Base-by-base conservation (phyloP, 1,140 invertebrate species). In the Drosophila repletoides region DNA sequence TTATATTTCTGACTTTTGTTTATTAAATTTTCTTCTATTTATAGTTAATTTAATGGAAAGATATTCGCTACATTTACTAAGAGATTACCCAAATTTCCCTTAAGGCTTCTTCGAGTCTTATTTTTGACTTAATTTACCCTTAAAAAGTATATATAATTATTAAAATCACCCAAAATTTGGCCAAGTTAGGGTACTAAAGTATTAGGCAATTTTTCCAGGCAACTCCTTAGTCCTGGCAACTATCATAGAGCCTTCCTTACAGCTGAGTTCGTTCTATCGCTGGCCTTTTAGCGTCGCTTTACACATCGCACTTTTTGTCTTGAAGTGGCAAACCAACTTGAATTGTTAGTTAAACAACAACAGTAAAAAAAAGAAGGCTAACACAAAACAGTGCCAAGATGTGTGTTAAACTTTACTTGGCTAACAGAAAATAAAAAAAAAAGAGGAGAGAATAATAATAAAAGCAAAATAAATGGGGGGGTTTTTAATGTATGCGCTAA, bases 401-500 rank as follows among this genome's bases (percentile, higher is more conserved):
- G 46, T 61, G 31, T 52, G 46, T 28, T 26, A 12, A 68, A 68
- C 48, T 68, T 63, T 53, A 43, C 21, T 41, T 15, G 19, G 17
- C 28, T 17, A 58, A 58, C 21, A 43, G 10, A 56, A 21, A 34
- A 14, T 1, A 22, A 43, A 4, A 56, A 33, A 33, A 41, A 41
- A 21, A 2, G 17, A 70, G 49, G 33, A 55, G 60, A 46, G 55
- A 31, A 24, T n/a, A 28, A 52, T 61, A 33, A 49, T 12, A 33
- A 70, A 28, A 81, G 22, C 40, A 45, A 40, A 49, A 69, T 59
- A 74, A 43, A 36, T 33, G 59, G 58, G 55, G 72, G 52, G 53
- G 51, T 67, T 61, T 58, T 61, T 83, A 86, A 70, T 86, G 76
- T 72, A 76, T 68, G 51, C 68, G 72, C 80, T 84, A 86, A 86